Evolutionary conservation across 2,797 vertebrate species (phyloP), one percentile per base, ranked within the genome.

Genomic region (Serranus cabrilla): DNA sequence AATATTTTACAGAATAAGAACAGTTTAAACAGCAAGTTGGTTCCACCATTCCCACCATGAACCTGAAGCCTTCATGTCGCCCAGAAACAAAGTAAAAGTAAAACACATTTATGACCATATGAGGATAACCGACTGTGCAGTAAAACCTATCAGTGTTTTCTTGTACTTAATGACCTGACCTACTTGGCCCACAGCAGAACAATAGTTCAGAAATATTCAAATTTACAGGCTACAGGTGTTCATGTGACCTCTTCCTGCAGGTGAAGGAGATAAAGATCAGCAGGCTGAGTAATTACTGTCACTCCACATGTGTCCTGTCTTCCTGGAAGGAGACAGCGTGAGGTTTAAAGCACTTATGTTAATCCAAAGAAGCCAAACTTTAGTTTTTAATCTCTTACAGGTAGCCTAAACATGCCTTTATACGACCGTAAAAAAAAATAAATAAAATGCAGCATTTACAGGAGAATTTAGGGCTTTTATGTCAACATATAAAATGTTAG

Each of bases 201-300:
- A 82, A 61, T 43, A 0, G 17, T 3, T 34, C 0, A 55, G 18
- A 61, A 50, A 67, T 8, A 1, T 57, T 71, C 13, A 4, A 27
- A 0, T 4, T 6, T 5, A 88, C 50, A 72, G 79, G 76, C 77
- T 70, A 18, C 64, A 21, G 34, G 0, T 7, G 51, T 47, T 79
- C 83, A 84, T 40, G 58, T 81, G 76, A 81, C 45, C 16, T 21
- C 37, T 11, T 64, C 45, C 16, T 8, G 18, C 17, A 51, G 47
- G 37, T 52, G 6, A 39, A 23, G 3, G 42, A 40, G 50, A 55
- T 40, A 42, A 11, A 18, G 8, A 34, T 5, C 59, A 13, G 4
- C 49, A 27, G 58, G 46, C 71, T 58, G 2, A 16, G 17, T 1
- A 2, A 47, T 69, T 14, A 70, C 37, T 23, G 51, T 60, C 64